Evolutionary conservation across 1,140 invertebrate genomes (phyloP).

Genomic region (Lordiphosa collinella): DNA sequence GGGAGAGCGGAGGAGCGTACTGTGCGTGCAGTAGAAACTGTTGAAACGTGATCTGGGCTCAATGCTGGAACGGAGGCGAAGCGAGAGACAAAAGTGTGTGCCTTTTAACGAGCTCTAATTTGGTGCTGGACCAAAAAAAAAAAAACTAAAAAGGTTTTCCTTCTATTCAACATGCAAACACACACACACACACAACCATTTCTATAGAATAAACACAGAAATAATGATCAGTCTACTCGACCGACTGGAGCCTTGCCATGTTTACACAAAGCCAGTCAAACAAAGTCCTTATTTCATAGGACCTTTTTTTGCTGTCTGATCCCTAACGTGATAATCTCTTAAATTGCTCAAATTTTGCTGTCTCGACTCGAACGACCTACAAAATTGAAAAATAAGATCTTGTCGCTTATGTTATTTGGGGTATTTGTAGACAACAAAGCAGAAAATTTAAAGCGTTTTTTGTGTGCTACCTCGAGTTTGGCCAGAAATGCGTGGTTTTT

Average conservation of each 20-base stretch:
- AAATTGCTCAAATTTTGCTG: constrained; percentile 63
- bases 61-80: constrained; percentile 20
- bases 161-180: constrained; percentile 12
- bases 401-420: constrained; percentile 65
- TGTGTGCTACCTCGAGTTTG: constrained; percentile 45
- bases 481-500: constrained; percentile 43
- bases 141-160: constrained; percentile 41
- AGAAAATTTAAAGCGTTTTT: constrained; percentile 43
- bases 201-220: constrained; percentile 42
- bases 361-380: constrained; percentile 38
- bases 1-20: constrained; percentile 8
- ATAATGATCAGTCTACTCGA: constrained; percentile 60
- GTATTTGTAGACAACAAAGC: constrained; percentile 52
- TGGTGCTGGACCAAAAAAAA: constrained; percentile 52
- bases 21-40: constrained; percentile 60
- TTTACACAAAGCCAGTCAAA: constrained; percentile 50
- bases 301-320: constrained; percentile 42
- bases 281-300: constrained; percentile 40
- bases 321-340: constrained; percentile 75
- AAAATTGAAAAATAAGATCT: constrained; percentile 72
- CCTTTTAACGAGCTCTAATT: constrained; percentile 76
- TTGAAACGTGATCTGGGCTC: constrained; percentile 60
- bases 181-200: constrained; percentile 32
- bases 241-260: constrained; percentile 33
- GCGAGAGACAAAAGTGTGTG: constrained; percentile 56